Evolutionary conservation across 2,797 vertebrate genomes (phyloP), one percentile per base, ranked within the genome.

Genomic region (Oreochromis grahami): DNA sequence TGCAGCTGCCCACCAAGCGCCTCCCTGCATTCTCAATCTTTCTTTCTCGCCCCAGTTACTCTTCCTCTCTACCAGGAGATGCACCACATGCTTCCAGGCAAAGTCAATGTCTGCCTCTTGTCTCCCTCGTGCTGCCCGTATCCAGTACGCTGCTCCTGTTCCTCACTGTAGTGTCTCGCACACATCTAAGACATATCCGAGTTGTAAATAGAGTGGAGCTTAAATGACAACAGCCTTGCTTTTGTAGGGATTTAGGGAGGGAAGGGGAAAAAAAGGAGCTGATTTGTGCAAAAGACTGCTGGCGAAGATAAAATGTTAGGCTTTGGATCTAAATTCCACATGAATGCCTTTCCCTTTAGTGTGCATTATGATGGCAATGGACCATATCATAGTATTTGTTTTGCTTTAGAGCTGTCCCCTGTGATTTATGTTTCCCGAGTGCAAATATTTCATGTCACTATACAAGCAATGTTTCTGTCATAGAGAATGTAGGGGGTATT

Each of bases 351-450:
- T 94, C 94, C 93, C 94, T 95, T 96, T 95, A 95, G 95, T 95
- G 95, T 92, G 94, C 95, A 95, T 95, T 95, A 95, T 94, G 93
- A 94, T 72, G 93, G 89, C 94, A 95, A 95, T 94, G 94, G 93
- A 95, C 94, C 95, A 94, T 94, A 95, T 95, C 95, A 95, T 94
- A 95, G 92, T 94, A 95, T 95, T 95, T 95, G 95, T 95, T 95
- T 95, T 95, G 94, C 94, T 95, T 94, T 94, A 93, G 90, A 94
- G 94, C 94, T 93, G 95, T 94, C 93, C 92, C 82, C 91, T 89
- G 84, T 94, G 95, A 95, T 95, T 95, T 94, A 95, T 94, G 94
- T 92, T 93, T 92, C 88, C 89, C 2, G 83, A 89, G 93, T 88
- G 93, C 93, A 94, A 93, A 96, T 95, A 92, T 93, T 92, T 95